Percentiles rank a stretch among this genome's conserved stretches.
phyloP scores from a whole-genome alignment of 2,888 invertebrate genomes.

The Parasteatoda lunata region DNA sequence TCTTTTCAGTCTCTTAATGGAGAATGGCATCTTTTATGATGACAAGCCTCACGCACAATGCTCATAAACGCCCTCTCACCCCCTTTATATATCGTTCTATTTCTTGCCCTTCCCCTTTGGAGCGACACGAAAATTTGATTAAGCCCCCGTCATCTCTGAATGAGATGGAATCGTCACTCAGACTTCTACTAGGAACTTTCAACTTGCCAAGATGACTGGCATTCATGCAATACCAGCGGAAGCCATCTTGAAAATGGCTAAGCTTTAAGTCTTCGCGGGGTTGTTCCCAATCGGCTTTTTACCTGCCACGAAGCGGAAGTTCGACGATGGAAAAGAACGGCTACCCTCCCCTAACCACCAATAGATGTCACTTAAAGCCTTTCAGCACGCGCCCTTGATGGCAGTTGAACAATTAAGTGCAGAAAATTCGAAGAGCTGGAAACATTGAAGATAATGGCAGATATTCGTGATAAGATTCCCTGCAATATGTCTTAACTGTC shows the following conservation, averaged over 20 bases:
- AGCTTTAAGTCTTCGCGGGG: background rate
- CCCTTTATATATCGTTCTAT: background rate
- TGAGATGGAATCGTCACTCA: conserved; percentile 22
- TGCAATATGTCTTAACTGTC: background rate
- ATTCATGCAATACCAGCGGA: conserved; percentile 1
- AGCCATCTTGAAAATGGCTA: conserved; percentile 31
- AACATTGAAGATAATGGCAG: conserved; percentile 31
- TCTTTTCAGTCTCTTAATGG: conserved; percentile 4
- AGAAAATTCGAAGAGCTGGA: conserved; percentile 14
- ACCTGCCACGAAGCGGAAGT: background rate
- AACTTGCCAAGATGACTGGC: conserved; percentile 20
- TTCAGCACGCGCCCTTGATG: conserved; percentile 22
- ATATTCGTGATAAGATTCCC: conserved; percentile 38
- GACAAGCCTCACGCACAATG: conserved; percentile 37
- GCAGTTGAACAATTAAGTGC: conserved; percentile 23
- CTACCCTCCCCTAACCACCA: background rate
- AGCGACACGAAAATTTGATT: conserved; percentile 38
- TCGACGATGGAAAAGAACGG: background rate
- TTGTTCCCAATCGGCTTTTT: background rate
- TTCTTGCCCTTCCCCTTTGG: background rate
- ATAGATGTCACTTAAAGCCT: background rate
- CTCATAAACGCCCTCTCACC: conserved; percentile 15
- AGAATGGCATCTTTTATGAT: conserved; percentile 40
- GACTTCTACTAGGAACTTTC: background rate
- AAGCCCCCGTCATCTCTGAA: conserved; percentile 26